These are phyloP conservation scores for Epinephelus awoara DNA, from an alignment of 2,797 vertebrate genomes.

Conservation along the genomic window DNA sequence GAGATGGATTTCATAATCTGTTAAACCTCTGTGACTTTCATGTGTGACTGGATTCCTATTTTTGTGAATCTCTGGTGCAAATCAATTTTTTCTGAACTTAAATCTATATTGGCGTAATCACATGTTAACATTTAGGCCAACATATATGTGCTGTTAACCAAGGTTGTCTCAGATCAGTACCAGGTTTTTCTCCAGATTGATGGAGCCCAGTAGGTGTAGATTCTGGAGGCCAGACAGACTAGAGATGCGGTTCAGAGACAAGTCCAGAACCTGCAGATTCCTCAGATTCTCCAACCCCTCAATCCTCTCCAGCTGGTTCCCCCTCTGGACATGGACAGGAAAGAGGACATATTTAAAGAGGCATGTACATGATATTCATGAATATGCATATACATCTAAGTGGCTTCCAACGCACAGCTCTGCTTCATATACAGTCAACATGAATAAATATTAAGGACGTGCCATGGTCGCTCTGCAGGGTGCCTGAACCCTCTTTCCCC, in stretches of 20 bases:
- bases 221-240: constrained; percentile 89
- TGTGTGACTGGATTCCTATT: no score
- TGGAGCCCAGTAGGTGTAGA: constrained; percentile 84
- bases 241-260: constrained; percentile 91
- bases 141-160: not conserved
- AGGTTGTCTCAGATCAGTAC: constrained; percentile 74
- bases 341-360: constrained; percentile 26
- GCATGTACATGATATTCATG: constrained; percentile 25
- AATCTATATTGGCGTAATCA: not conserved
- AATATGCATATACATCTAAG: constrained; percentile 29
- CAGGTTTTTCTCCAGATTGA: constrained; percentile 92
- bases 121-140: not conserved
- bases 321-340: constrained; percentile 82
- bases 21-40: no score
- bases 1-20: no score
- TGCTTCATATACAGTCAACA: constrained; percentile 38
- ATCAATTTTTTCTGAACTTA: not conserved
- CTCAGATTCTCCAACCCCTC: constrained; percentile 87
- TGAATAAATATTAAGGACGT: constrained; percentile 70
- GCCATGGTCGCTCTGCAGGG: constrained; percentile 45
- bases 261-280: constrained; percentile 87
- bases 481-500: constrained; percentile 55
- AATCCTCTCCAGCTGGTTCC: constrained; percentile 88
- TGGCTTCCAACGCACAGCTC: constrained; percentile 23
- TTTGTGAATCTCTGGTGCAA: not conserved